phyloP scores from a whole-genome alignment of 2,113 vertebrate genomes.

The Paramisgurnus dabryanus region DNA sequence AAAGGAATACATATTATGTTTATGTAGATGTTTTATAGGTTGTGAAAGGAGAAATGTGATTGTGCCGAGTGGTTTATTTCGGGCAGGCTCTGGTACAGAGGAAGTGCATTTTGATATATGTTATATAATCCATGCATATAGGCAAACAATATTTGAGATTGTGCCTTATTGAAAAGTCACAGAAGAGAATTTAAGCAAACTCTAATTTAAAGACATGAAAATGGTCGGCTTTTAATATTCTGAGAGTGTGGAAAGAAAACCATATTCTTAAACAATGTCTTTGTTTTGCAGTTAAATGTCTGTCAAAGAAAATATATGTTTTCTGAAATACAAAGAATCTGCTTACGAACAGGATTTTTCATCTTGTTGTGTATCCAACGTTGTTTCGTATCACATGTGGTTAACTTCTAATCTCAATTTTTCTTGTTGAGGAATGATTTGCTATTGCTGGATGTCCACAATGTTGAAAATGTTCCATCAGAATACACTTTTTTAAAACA shows the following conservation, averaged over 20 bases:
- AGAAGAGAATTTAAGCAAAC: neutral
- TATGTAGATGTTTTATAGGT: slow-evolving; percentile 33
- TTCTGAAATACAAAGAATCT: no score
- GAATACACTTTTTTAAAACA: no score
- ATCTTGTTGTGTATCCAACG: no score
- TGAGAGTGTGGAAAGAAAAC: neutral
- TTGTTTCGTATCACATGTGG: no score
- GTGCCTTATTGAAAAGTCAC: neutral
- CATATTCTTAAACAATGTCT: neutral
- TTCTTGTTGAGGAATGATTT: slow-evolving; percentile 23
- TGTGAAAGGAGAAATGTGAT: slow-evolving; percentile 5
- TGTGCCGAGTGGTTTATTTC: slow-evolving; percentile 26
- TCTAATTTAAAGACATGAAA: neutral
- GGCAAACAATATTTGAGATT: neutral
- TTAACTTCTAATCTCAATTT: neutral
- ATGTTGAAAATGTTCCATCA: neutral
- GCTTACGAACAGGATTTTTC: no score
- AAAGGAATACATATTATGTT: slow-evolving; percentile 16
- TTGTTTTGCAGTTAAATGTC: neutral
- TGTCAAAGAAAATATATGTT: no score
- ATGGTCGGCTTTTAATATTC: neutral
- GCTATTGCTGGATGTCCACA: slow-evolving; percentile 22
- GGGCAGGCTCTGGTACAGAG: neutral
- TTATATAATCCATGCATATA: slow-evolving; percentile 21
- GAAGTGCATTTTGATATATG: slow-evolving; percentile 3